Base-by-base conservation (phyloP, 2,888 invertebrate species). In the Chelonus formosanus region DNA sequence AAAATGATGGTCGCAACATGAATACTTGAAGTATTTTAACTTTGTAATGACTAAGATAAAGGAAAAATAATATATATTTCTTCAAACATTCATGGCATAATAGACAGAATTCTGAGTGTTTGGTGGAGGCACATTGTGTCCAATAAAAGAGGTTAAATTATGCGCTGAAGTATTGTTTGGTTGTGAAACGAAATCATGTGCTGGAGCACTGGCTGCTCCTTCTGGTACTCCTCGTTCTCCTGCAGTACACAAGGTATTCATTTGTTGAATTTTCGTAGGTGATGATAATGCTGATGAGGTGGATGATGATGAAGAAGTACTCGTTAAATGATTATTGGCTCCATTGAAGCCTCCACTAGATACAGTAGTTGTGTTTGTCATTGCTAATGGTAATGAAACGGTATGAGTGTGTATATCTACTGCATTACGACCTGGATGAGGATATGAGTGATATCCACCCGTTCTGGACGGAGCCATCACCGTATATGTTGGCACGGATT, bases 31-130 rank as follows among this genome's bases (percentile, higher is more conserved):
- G 20, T 20, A 20, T 20, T 20, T 20, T 20, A 20, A 20, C 20
- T 20, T 20, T 20, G 20, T 20, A 20, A 20, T 20, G 20, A 20
- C 20, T 20, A 20, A 20, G 20, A 20, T 20, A 20, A 20, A 20
- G 20, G 20, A 20, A 20, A 20, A 20, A 20, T 20, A 20, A 20
- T 20, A 20, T 20, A 20, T 1, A 20, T 20, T 20, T 20, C 20
- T 69, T 93, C 91, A 94, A 85, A 94, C 93, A 80, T 94, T 94
- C 94, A 94, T 93, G 53, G 93, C 92, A 80, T 94, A 94, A 82
- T 92, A 93, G 44, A 93, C 76, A 70, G 84, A 76, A 76, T 82
- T 81, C 75, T 84, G 80, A 64, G 83, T 82, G 85, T 85, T 66
- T 40, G 67, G 75, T 8, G 71, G 79, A 74, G 75, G 76, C 63